Evolutionary conservation across 2,888 invertebrate genomes (phyloP), one percentile per base, ranked within the genome.

Genomic region (Chrysopilus asiliformis): DNA sequence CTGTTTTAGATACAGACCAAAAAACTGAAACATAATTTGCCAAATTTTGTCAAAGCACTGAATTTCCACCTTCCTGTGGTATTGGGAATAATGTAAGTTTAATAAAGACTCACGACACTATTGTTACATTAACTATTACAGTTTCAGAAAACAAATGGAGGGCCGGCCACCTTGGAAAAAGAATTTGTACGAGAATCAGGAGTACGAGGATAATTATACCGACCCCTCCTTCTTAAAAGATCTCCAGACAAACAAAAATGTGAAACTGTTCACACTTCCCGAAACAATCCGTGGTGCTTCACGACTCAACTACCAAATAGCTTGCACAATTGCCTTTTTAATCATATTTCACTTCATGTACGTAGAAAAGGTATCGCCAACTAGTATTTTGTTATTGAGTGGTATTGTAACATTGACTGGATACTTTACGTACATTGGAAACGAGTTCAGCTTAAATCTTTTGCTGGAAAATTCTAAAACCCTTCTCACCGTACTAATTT

Each of bases 201-300:
- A 76, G 14, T 83, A 82, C 43, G 83, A 90, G 0, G 95, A 95
- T 60, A 93, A 94, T 60, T 90, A 93, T 55, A 91, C 91, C 0
- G 87, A 91, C 55, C 68, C 71, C 16, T 76, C 82, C 30, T 95
- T 95, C 58, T 66, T 95, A 2, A 74, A 81, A 52, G 86, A 91
- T 45, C 55, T 95, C 14, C 72, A 72, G 39, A 91, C 80, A 52
- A 94, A 94, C 59, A 65, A 89, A 10, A 74, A 84, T 56, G 72
- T 82, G 1, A 73, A 80, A 55, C 76, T 79, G 53, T 79, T 85
- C 36, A 72, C 77, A 2, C 67, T 79, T 47, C 54, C 52, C 6
- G 72, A 84, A 57, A 82, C 86, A 0, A 60, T 89, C 2, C 54
- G 68, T 39, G 84, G 87, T 25, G 81, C 86, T 5, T 79, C 81